phyloP scores from a whole-genome alignment of 1,140 invertebrate genomes.

The Octopus sinensis region DNA sequence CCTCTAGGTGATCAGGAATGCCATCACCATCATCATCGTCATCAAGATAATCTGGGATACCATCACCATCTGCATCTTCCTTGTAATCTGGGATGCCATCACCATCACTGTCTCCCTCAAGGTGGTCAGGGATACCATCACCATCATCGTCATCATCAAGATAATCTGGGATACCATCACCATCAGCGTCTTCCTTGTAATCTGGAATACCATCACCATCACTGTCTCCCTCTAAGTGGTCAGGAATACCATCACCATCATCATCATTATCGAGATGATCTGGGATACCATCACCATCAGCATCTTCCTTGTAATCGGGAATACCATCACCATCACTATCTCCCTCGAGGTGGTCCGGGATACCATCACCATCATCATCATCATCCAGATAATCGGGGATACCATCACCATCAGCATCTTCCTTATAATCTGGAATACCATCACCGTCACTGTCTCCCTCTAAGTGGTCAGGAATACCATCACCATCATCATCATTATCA shows the following conservation, averaged over 20 bases:
- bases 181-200: conserved; percentile 34
- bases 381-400: conserved; percentile 45
- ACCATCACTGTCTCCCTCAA: conserved; percentile 39
- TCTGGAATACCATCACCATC: conserved; percentile 44
- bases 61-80: conserved; percentile 32
- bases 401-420: conserved; percentile 49
- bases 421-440: conserved; percentile 41
- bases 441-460: conserved; percentile 41
- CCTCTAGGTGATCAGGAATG: conserved; percentile 37
- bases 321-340: conserved; percentile 50
- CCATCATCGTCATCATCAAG: conserved; percentile 40
- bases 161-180: conserved; percentile 44
- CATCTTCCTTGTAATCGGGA: conserved; percentile 30
- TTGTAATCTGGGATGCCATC: conserved; percentile 46
- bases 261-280: conserved; percentile 43
- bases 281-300: conserved; percentile 45
- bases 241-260: conserved; percentile 46
- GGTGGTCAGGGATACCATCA: conserved; percentile 48
- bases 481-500: conserved; percentile 52
- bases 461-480: conserved; percentile 45
- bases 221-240: conserved; percentile 40
- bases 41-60: conserved; percentile 25
- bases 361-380: conserved; percentile 44
- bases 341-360: conserved; percentile 42
- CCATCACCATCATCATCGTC: conserved; percentile 34